These are phyloP conservation scores for Bombyx mandarina DNA, from an alignment of 1,140 invertebrate genomes.

Conservation along the genomic window DNA sequence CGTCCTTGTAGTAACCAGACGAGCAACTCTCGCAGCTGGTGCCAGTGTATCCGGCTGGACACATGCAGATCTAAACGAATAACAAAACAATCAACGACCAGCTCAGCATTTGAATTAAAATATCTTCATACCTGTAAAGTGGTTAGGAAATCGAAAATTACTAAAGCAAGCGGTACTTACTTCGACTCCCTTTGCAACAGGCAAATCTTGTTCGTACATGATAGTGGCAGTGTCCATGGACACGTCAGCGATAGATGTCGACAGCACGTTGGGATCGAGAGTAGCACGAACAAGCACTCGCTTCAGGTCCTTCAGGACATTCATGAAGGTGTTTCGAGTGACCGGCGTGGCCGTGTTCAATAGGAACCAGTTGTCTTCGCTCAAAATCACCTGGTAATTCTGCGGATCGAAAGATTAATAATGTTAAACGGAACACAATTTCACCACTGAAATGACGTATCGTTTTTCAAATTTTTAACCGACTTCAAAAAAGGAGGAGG, in stretches of 20 bases:
- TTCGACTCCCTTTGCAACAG: conserved; percentile 80
- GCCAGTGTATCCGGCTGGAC: conserved; percentile 85
- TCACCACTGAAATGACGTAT: too few relatives aligned
- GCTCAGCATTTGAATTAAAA: too few relatives aligned
- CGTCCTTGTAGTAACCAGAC: conserved; percentile 86
- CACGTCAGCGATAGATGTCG: conserved; percentile 84
- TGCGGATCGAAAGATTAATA: conserved; percentile 14
- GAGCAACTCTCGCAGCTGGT: conserved; percentile 88
- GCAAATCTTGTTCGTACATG: conserved; percentile 61
- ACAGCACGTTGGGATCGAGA: conserved; percentile 78
- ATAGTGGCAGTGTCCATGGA: conserved; percentile 84
- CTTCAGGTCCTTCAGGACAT: conserved; percentile 84
- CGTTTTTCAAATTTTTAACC: too few relatives aligned
- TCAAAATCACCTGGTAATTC: conserved; percentile 74
- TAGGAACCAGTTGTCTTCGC: conserved; percentile 77
- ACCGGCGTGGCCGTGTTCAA: conserved; percentile 72
- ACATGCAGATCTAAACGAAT: conserved; percentile 76
- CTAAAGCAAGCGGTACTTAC: conserved; percentile 17
- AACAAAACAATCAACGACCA: too few relatives aligned
- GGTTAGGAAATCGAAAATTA: too few relatives aligned
- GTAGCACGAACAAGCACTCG: conserved; percentile 90
- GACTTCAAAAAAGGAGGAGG: too few relatives aligned
- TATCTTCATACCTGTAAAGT: too few relatives aligned
- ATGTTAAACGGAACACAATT: not conserved
- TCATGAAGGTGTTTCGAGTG: conserved; percentile 85